Conservation (phyloP, 2,113 vertebrate genomes). For the Nannospalax galili region DNA sequence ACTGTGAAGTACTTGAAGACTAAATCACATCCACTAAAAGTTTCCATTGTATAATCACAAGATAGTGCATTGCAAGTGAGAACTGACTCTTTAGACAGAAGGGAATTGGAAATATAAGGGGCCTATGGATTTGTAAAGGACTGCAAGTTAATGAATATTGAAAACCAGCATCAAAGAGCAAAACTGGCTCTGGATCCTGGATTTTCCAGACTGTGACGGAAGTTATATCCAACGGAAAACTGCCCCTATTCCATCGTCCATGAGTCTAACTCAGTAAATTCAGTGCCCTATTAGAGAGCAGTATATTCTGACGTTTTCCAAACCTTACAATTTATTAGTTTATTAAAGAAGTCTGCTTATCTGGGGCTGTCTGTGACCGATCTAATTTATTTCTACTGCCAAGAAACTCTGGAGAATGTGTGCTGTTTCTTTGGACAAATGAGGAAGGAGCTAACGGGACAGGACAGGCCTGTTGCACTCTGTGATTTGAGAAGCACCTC, state of each 20-base stretch:
- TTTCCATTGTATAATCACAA: not conserved
- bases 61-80: not conserved
- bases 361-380: not conserved
- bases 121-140: not conserved
- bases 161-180: not conserved
- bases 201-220: not conserved
- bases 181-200: not conserved
- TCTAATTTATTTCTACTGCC: slow-evolving; percentile 29
- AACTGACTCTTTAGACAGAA: not conserved
- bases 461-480: not conserved
- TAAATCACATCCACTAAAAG: not conserved
- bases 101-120: not conserved
- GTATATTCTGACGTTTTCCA: slow-evolving; percentile 27
- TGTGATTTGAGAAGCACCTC: slow-evolving; percentile 33
- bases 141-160: not conserved
- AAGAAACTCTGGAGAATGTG: not conserved
- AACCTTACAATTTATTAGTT: not conserved
- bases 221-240: not conserved
- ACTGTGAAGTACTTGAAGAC: not conserved
- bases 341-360: not conserved
- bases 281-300: not conserved
- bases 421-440: slow-evolving; percentile 33
- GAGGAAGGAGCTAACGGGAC: not conserved
- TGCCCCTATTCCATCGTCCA: not conserved
- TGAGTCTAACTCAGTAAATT: not conserved